These are phyloP conservation scores for Fukomys damarensis DNA, from an alignment of 2,113 vertebrate genomes.

Conservation along the genomic window DNA sequence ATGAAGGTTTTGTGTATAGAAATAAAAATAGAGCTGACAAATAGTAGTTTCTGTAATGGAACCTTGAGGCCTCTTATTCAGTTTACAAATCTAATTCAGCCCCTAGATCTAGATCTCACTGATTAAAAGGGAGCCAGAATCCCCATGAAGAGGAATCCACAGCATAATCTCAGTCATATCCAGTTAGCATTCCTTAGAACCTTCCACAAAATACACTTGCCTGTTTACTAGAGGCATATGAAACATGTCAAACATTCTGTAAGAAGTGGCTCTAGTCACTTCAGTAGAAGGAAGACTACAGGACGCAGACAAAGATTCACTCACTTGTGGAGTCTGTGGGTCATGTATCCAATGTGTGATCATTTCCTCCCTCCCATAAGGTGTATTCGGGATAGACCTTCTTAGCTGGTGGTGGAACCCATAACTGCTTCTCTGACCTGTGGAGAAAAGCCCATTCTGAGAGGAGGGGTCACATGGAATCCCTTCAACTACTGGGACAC, in stretches of 20 bases:
- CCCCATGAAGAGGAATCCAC: not conserved
- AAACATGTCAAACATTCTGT: not conserved
- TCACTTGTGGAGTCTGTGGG: not conserved
- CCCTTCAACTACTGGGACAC: no score
- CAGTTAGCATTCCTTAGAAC: not conserved
- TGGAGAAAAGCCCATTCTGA: not conserved
- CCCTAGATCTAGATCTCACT: not conserved
- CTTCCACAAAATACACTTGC: not conserved
- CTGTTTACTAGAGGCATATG: not conserved
- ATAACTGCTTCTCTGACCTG: not conserved
- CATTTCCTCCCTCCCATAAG: not conserved
- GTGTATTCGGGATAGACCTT: not conserved
- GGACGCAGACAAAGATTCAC: no score
- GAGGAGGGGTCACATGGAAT: not conserved
- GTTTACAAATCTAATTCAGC: not conserved
- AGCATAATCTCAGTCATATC: not conserved
- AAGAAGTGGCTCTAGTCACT: not conserved
- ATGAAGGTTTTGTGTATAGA: not conserved
- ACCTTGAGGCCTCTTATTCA: not conserved
- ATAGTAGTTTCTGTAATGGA: not conserved
- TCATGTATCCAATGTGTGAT: not conserved
- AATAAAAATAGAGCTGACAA: not conserved
- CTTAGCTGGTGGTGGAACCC: not conserved
- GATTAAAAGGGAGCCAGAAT: not conserved
- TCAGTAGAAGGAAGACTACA: not conserved